phyloP scores from a whole-genome alignment of 2,113 vertebrate species.

The Poeciliopsis retropinna region DNA sequence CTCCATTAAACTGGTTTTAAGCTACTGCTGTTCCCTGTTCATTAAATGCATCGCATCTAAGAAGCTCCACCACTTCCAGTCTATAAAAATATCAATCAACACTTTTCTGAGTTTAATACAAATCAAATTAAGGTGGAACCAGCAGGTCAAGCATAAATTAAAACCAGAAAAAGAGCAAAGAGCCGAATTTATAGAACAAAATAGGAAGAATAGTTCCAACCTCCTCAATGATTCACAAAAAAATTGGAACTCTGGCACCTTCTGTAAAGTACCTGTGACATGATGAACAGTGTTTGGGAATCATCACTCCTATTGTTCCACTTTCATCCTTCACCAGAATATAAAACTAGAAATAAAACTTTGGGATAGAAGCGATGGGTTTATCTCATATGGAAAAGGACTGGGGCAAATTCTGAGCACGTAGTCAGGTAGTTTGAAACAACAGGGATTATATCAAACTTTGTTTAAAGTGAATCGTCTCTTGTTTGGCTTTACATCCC shows the following conservation, averaged over 20 bases:
- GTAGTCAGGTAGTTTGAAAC: background rate
- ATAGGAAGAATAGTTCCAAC: background rate
- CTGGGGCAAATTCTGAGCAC: background rate
- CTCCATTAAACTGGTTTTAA: too few relatives aligned
- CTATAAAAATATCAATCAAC: background rate
- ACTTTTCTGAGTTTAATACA: background rate
- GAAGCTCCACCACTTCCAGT: too few relatives aligned
- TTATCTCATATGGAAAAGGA: background rate
- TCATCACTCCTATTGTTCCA: background rate
- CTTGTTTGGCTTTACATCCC: background rate
- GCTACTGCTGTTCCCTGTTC: too few relatives aligned
- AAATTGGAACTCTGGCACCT: background rate
- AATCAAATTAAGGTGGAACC: background rate
- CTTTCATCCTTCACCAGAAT: background rate
- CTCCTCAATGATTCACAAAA: background rate
- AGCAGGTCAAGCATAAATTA: background rate
- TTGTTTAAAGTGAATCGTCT: constrained; percentile 5
- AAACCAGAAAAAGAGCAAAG: background rate
- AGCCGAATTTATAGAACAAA: background rate
- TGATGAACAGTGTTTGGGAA: background rate
- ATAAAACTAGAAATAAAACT: background rate
- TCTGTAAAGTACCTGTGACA: background rate
- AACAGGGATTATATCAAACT: background rate
- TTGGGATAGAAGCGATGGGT: background rate
- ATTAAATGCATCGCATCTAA: too few relatives aligned